These are phyloP conservation scores for Xyliphius kryptos DNA, from an alignment of 2,113 vertebrate genomes.

Conservation along the genomic window DNA sequence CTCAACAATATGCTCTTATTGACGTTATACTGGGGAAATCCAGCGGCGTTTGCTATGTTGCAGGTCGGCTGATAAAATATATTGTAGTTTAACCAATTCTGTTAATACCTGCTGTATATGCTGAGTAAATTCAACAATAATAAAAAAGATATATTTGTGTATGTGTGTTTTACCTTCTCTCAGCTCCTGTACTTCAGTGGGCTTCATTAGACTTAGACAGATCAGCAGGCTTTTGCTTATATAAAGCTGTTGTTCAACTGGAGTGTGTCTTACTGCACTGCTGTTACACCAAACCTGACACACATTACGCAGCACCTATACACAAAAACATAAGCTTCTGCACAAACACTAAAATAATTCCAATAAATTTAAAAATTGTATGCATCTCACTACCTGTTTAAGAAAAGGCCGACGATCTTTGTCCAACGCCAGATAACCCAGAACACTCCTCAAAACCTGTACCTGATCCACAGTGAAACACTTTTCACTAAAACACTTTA, in stretches of 20 bases:
- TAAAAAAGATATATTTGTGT: too few species aligned
- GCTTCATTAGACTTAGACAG: slow-evolving; percentile 67
- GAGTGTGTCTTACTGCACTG: slow-evolving; percentile 78
- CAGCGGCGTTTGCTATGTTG: too few species aligned
- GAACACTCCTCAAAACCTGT: slow-evolving; percentile 66
- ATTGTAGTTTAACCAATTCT: too few species aligned
- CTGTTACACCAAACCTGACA: slow-evolving; percentile 82
- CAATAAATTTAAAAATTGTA: too few species aligned
- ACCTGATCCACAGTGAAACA: slow-evolving; percentile 58
- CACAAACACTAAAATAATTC: too few species aligned
- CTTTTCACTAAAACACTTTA: too few species aligned
- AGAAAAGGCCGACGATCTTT: slow-evolving; percentile 66
- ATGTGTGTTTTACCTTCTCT: slow-evolving; percentile 69
- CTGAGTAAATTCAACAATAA: too few species aligned
- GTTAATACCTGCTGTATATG: too few species aligned
- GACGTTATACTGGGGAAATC: too few species aligned
- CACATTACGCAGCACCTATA: slow-evolving; percentile 73
- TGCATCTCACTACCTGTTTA: slow-evolving; percentile 70
- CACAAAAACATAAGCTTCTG: too few species aligned
- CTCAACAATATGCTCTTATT: too few species aligned
- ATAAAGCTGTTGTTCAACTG: slow-evolving; percentile 79
- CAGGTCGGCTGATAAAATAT: too few species aligned
- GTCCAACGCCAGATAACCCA: slow-evolving; percentile 80
- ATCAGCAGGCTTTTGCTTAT: slow-evolving; percentile 78
- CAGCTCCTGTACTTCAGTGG: slow-evolving; percentile 65